Evolutionary conservation across 2,888 invertebrate species (phyloP).

Genomic region (Tridacna gigas): DNA sequence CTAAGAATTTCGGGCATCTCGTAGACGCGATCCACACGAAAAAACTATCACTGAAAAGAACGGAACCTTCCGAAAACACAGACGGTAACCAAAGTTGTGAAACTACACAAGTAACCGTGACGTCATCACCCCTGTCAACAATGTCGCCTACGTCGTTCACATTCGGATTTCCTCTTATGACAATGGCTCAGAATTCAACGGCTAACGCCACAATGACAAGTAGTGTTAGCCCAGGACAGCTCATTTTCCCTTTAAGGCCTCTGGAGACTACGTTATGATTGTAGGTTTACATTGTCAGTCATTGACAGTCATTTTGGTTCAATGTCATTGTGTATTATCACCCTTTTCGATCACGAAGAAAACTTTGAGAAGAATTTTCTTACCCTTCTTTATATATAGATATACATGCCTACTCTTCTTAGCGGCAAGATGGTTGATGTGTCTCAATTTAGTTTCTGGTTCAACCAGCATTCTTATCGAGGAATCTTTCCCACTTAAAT

Average conservation of each 20-base stretch:
- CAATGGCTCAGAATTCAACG: neutral
- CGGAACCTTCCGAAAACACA: neutral
- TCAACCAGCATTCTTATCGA: too few relatives aligned
- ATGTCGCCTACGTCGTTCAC: conserved; percentile 3
- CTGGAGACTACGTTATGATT: conserved; percentile 14
- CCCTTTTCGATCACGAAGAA: too few relatives aligned
- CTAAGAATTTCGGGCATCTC: conserved; percentile 50
- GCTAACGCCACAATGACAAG: neutral
- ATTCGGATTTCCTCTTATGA: conserved; percentile 7
- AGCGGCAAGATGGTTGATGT: too few relatives aligned
- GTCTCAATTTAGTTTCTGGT: too few relatives aligned
- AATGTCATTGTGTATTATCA: too few relatives aligned
- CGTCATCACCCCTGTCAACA: neutral
- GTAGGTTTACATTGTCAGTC: neutral
- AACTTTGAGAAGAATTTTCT: too few relatives aligned
- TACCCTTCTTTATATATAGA: too few relatives aligned
- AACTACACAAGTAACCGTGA: neutral
- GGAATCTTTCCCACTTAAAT: too few relatives aligned
- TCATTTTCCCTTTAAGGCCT: neutral
- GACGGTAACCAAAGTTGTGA: neutral
- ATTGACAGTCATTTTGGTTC: too few relatives aligned
- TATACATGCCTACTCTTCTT: too few relatives aligned
- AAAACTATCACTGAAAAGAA: neutral
- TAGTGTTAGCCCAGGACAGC: neutral
- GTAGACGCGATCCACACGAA: conserved; percentile 25